A percentile compares a stretch with the other conserved stretches of the same genome.
Conservation (phyloP, 2,888 invertebrate genomes). For the Galerucella calmariensis region DNA sequence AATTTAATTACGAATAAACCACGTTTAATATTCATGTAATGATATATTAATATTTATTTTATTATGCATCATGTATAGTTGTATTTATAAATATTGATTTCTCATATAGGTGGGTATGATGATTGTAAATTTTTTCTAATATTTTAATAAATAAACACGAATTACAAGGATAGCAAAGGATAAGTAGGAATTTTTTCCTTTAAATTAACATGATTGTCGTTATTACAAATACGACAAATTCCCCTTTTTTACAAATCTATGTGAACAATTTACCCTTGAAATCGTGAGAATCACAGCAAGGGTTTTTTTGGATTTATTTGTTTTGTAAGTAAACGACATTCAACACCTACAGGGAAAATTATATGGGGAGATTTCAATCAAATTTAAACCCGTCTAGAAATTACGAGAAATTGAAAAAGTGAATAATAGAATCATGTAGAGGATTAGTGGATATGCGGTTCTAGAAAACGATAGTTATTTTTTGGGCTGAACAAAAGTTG, state of each 20-base stretch:
- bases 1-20: conserved; percentile 38
- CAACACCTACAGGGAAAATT: conserved; percentile 42
- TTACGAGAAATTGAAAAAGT: conserved; percentile 26
- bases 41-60: conserved; percentile 27
- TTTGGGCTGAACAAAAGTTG: background rate
- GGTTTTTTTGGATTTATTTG: conserved; percentile 41
- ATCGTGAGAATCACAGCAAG: conserved; percentile 56
- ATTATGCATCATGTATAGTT: conserved; percentile 8
- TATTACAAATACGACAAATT: conserved; percentile 3
- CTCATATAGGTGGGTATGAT: background rate
- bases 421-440: conserved; percentile 14
- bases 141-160: background rate
- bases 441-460: conserved; percentile 42
- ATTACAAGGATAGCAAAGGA: no score
- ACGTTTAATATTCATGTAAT: conserved; percentile 43
- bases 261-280: conserved; percentile 43
- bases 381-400: conserved; percentile 17
- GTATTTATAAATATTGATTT: background rate
- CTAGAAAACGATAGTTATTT: conserved; percentile 40
- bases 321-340: conserved; percentile 29
- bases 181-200: background rate
- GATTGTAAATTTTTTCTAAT: no score
- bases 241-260: conserved; percentile 25
- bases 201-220: no score
- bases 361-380: conserved; percentile 35